Evolutionary conservation across 2,113 vertebrate species (phyloP), one percentile per base, ranked within the genome.

Genomic region (Trematomus loennbergii): DNA sequence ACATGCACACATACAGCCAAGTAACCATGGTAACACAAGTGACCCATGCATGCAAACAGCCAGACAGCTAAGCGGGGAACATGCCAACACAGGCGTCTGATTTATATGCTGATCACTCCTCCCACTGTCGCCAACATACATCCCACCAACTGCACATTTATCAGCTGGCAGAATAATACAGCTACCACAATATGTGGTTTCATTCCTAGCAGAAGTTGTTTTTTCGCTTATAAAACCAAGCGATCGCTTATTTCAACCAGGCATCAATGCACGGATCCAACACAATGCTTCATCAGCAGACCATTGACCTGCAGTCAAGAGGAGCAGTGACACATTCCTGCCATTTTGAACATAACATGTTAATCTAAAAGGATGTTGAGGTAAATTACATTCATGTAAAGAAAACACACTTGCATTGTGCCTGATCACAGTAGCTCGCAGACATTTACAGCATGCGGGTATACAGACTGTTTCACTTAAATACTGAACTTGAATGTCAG

Each of bases 1-100:
- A 20, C 66, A 75, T 58, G 22, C 65, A 59, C 15, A 59, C 58
- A 13, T 12, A 45, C 25, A 58, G 33, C 57, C 60, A 5, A 0
- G 75, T 82, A 25, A 75, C 83, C 53, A 72, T 22, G 53, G 73
- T 49, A 48, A 88, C 72, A 43, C 52, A 75, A 72, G 54, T 60
- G 13, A 6, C 13, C 18, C 63, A 22, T 75, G 86, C 61, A 87
- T 89, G 88, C 86, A 73, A 70, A 75, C 52, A 61, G 57, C 20
- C 64, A 81, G 10, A 68, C 52, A 68, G 74, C 79, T 43, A 9
- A 48, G 53, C 12, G 5, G 65, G 5, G 22, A 69, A 61, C 82
- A 85, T 88, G 82, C 82, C 55, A 71, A 75, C 60, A 63, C 73
- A 67, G 36, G 52, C 6, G 6, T 50, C 52, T 58, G 54, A 82